Conservation (phyloP, 2,797 vertebrate genomes). For the Smutsia gigantea region DNA sequence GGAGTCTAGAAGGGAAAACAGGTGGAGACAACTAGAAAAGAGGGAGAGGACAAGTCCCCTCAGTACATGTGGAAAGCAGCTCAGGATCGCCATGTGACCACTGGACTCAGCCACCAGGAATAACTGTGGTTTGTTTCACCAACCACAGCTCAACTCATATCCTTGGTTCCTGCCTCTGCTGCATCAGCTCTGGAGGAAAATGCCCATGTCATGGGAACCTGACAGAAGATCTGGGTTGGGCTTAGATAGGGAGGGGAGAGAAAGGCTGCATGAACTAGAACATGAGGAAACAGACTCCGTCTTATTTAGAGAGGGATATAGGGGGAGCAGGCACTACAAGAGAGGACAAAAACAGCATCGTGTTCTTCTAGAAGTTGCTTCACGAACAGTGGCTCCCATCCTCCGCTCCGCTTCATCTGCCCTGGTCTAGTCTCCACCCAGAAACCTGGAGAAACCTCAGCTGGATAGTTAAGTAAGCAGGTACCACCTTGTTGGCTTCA, state of each 20-base stretch:
- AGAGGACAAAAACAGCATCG: background rate
- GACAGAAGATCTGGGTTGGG: background rate
- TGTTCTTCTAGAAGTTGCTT: background rate
- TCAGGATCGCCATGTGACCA: rapidly evolving
- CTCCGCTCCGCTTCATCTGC: background rate
- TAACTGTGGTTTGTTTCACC: background rate
- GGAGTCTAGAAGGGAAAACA: background rate
- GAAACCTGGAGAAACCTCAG: slow-evolving; percentile 28
- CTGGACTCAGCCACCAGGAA: background rate
- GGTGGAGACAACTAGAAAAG: background rate
- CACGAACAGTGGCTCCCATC: background rate
- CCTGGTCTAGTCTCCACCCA: background rate
- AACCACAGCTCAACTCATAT: background rate
- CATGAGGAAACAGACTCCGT: background rate
- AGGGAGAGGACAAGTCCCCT: background rate
- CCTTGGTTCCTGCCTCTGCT: background rate
- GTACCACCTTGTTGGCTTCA: background rate
- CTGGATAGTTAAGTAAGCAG: background rate
- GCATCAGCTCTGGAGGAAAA: background rate
- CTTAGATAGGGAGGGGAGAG: background rate
- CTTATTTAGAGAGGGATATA: background rate
- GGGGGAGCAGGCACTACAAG: background rate
- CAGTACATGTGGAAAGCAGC: background rate
- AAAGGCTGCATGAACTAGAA: background rate
- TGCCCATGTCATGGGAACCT: background rate